Evolutionary conservation across 2,888 invertebrate species (phyloP).

Genomic region (Drosophila sordidapex): DNA sequence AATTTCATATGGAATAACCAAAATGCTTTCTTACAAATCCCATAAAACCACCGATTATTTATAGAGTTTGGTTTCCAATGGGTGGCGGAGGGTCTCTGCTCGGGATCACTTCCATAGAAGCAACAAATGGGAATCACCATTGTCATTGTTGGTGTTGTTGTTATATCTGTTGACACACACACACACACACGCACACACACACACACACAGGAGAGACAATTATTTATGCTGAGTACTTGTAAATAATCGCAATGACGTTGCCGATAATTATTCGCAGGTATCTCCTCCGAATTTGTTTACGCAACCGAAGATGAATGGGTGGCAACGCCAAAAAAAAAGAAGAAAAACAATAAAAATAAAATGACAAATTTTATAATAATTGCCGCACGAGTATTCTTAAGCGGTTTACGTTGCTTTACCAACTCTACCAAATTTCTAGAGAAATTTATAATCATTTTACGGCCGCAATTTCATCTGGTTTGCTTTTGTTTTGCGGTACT

Average conservation of each 20-base stretch:
- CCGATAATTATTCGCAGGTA: slow-evolving; percentile 13
- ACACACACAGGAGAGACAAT: background rate
- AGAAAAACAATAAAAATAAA: background rate
- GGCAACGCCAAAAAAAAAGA: slow-evolving; percentile 7
- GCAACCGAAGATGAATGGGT: slow-evolving; percentile 21
- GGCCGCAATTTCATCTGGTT: slow-evolving; percentile 1
- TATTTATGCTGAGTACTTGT: slow-evolving; percentile 40
- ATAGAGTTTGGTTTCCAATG: slow-evolving; percentile 4
- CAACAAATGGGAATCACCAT: slow-evolving; percentile 29
- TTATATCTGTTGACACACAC: background rate
- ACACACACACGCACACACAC: background rate
- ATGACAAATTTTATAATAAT: slow-evolving; percentile 13
- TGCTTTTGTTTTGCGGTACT: slow-evolving; percentile 4
- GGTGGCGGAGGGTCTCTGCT: background rate
- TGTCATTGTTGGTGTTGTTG: background rate
- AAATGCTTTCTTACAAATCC: slow-evolving; percentile 5
- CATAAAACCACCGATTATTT: slow-evolving; percentile 40
- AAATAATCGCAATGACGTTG: slow-evolving; percentile 11
- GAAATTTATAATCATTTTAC: slow-evolving; percentile 1
- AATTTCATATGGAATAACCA: slow-evolving; percentile 53
- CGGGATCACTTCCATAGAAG: slow-evolving; percentile 16
- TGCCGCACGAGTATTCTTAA: slow-evolving; percentile 15
- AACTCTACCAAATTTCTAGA: background rate
- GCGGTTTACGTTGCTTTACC: slow-evolving; percentile 12
- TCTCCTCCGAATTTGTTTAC: background rate